Evolutionary conservation across 2,113 vertebrate genomes (phyloP).

Genomic region (Pelmatolapia mariae): DNA sequence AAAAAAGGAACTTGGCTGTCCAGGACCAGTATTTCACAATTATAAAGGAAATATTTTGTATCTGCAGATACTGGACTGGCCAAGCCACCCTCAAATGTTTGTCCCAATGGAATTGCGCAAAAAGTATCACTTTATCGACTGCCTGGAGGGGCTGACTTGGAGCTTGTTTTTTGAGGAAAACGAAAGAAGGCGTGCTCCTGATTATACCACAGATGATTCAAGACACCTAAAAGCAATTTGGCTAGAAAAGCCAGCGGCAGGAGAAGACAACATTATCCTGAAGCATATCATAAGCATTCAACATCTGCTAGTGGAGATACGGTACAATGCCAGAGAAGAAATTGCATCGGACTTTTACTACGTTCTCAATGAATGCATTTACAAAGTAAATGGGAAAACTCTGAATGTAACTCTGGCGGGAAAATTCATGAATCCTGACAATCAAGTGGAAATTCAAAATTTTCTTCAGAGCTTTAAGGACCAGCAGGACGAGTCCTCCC

Average conservation of each 20-base stretch:
- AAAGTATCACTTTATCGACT: constrained; percentile 55
- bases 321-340: constrained; percentile 50
- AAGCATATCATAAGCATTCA: constrained; percentile 56
- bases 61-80: constrained; percentile 39
- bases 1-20: background rate
- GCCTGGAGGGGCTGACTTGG: constrained; percentile 64
- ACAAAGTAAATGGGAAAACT: constrained; percentile 29
- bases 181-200: constrained; percentile 48
- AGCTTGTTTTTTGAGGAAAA: constrained; percentile 61
- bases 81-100: constrained; percentile 62
- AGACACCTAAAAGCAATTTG: constrained; percentile 19
- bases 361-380: constrained; percentile 59
- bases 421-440: constrained; percentile 24
- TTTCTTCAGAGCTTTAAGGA: constrained; percentile 23
- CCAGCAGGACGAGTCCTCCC: constrained; percentile 1
- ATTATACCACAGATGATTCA: constrained; percentile 11
- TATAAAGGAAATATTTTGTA: constrained; percentile 46
- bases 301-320: constrained; percentile 59
- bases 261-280: background rate
- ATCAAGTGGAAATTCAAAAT: background rate
- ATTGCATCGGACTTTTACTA: constrained; percentile 29
- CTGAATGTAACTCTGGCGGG: constrained; percentile 37
- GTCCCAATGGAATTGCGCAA: constrained; percentile 51
- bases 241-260: background rate
- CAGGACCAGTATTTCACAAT: constrained; percentile 11